phyloP scores from a whole-genome alignment of 2,888 invertebrate genomes.

The Caenorhabditis doughertyi region DNA sequence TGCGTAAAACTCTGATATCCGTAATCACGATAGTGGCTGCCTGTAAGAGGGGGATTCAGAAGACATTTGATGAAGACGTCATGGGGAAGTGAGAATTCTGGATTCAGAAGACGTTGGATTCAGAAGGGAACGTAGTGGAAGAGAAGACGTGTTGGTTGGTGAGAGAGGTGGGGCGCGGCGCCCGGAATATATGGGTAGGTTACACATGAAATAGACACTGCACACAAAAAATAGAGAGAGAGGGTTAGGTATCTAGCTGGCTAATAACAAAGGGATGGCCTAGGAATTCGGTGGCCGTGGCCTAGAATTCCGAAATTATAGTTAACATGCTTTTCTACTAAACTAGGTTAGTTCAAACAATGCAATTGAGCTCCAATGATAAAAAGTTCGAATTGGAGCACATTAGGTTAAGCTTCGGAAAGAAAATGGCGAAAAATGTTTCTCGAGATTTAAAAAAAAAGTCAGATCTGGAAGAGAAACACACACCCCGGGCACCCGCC shows the following conservation, averaged over 20 bases:
- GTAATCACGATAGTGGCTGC: conserved; percentile 69
- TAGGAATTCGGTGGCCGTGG: not conserved
- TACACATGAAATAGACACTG: conserved; percentile 35
- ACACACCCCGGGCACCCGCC: conserved; percentile 49
- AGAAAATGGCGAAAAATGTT: not conserved
- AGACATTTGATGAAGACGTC: not conserved
- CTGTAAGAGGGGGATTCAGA: conserved; percentile 31
- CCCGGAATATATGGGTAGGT: conserved; percentile 12
- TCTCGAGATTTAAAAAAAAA: not conserved
- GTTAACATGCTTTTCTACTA: not conserved
- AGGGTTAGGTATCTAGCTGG: not conserved
- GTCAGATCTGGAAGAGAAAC: not conserved
- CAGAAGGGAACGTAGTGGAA: not conserved
- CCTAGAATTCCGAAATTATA: not conserved
- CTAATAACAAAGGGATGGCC: not conserved
- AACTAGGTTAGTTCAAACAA: not conserved
- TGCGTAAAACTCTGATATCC: conserved; percentile 79
- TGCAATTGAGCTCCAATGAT: not conserved
- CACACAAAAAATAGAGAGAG: conserved; percentile 18
- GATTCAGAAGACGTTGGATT: not conserved
- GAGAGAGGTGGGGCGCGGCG: conserved; percentile 14
- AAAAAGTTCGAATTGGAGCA: not conserved
- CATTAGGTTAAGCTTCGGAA: not conserved
- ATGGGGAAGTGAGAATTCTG: not conserved
- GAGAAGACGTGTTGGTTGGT: not conserved